phyloP scores from a whole-genome alignment of 2,113 vertebrate genomes.

The Glareola pratincola region DNA sequence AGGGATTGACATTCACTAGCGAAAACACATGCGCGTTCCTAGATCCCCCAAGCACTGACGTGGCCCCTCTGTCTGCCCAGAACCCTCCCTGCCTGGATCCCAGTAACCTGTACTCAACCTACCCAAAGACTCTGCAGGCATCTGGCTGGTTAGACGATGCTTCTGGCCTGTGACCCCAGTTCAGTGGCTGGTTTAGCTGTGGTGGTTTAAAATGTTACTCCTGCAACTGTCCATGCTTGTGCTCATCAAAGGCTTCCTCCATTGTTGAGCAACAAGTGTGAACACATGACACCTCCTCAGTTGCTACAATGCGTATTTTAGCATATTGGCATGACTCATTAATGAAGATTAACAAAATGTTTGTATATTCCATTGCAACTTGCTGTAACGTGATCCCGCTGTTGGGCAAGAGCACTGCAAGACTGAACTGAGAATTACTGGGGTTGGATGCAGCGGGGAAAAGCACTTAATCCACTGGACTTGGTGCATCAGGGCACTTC shows the following conservation, averaged over 20 bases:
- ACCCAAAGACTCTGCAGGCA: not conserved
- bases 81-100: not conserved
- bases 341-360: not conserved
- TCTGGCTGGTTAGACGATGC: not conserved
- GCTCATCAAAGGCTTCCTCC: not conserved
- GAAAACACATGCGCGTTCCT: fast-evolving
- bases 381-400: not conserved
- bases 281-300: not conserved
- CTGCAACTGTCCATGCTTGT: not conserved
- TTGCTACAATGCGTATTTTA: not conserved
- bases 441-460: not conserved
- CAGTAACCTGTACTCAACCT: not conserved
- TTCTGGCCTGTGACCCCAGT: not conserved
- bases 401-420: not conserved
- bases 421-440: not conserved
- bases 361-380: not conserved
- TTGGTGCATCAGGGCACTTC: not conserved
- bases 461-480: not conserved
- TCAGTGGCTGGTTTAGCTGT: not conserved
- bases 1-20: fast-evolving
- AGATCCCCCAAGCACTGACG: not conserved
- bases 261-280: not conserved
- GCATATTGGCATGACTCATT: not conserved
- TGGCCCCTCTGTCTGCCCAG: fast-evolving
- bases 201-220: not conserved